A percentile compares a stretch with the other conserved stretches of the same genome.
Evolutionary conservation across 2,797 vertebrate species (phyloP).

Genomic region (Echiichthys vipera): DNA sequence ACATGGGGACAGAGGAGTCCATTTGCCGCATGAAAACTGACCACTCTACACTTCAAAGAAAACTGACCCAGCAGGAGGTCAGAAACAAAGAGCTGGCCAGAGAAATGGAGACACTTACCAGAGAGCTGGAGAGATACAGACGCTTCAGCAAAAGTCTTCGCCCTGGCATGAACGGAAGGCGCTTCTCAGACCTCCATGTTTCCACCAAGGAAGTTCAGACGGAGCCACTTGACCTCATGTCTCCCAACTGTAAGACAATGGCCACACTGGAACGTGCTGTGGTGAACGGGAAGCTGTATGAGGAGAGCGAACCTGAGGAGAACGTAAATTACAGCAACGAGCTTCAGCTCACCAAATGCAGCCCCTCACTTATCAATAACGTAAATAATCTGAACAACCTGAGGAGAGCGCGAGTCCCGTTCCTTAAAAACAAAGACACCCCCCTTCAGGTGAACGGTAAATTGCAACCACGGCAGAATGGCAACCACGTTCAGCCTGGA

Average conservation of each 20-base stretch:
- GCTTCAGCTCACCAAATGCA: constrained; percentile 83
- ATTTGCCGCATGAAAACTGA: constrained; percentile 93
- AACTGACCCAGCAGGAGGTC: constrained; percentile 94
- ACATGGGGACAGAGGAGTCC: constrained; percentile 92
- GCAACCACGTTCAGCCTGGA: constrained; percentile 88
- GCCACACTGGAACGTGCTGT: constrained; percentile 87
- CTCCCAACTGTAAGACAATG: constrained; percentile 86
- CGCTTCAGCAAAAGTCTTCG: constrained; percentile 92
- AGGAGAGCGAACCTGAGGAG: constrained; percentile 86
- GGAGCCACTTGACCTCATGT: constrained; percentile 86
- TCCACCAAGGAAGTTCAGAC: constrained; percentile 97
- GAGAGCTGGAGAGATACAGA: constrained; percentile 93
- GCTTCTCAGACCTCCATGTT: constrained; percentile 92
- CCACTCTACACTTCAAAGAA: constrained; percentile 91
- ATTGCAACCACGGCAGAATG: constrained; percentile 86
- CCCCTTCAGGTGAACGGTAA: constrained; percentile 87
- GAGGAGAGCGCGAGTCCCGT: constrained; percentile 87
- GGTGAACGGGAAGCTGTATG: constrained; percentile 90
- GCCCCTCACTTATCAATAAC: constrained; percentile 82
- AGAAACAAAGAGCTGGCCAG: constrained; percentile 93
- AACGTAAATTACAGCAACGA: constrained; percentile 87
- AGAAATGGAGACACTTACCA: constrained; percentile 94
- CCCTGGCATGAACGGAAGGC: constrained; percentile 90
- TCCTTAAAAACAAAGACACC: constrained; percentile 89
- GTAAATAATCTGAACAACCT: constrained; percentile 84